Evolutionary conservation across 2,888 invertebrate species (phyloP).

Genomic region (Diogma glabrata): DNA sequence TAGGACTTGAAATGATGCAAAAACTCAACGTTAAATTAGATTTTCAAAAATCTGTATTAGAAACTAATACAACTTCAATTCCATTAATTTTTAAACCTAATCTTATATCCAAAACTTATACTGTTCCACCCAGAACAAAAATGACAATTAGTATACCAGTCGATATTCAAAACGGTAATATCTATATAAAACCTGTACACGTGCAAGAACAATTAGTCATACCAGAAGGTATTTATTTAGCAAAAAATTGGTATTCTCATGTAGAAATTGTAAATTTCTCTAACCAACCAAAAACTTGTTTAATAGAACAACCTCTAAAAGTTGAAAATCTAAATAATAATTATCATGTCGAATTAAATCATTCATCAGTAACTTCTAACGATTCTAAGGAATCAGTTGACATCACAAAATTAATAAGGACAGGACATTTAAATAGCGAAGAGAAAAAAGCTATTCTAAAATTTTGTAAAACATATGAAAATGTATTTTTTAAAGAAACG

Average conservation of each 20-base stretch:
- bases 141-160: conserved; percentile 1
- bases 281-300: conserved; percentile 8
- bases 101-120: conserved; percentile 14
- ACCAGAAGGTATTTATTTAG: conserved; percentile 14
- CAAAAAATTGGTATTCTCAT: conserved; percentile 12
- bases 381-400: neutral
- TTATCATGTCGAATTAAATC: too few relatives aligned
- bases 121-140: conserved; percentile 12
- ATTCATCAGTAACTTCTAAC: too few relatives aligned
- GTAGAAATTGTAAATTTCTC: conserved; percentile 15
- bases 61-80: conserved; percentile 11
- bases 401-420: neutral
- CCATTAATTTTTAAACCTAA: conserved; percentile 14
- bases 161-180: conserved; percentile 13
- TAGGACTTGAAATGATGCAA: neutral
- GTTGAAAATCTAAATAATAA: conserved; percentile 1
- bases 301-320: conserved; percentile 15
- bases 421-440: conserved; percentile 17
- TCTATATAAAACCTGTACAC: conserved; percentile 12
- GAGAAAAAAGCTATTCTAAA: conserved; percentile 14
- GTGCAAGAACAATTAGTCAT: conserved; percentile 13
- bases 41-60: conserved; percentile 14
- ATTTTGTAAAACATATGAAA: conserved; percentile 16
- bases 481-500: neutral
- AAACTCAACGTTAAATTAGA: conserved; percentile 13